Evolutionary conservation across 2,888 invertebrate genomes (phyloP).

Genomic region (Phrixothrix hirtus): DNA sequence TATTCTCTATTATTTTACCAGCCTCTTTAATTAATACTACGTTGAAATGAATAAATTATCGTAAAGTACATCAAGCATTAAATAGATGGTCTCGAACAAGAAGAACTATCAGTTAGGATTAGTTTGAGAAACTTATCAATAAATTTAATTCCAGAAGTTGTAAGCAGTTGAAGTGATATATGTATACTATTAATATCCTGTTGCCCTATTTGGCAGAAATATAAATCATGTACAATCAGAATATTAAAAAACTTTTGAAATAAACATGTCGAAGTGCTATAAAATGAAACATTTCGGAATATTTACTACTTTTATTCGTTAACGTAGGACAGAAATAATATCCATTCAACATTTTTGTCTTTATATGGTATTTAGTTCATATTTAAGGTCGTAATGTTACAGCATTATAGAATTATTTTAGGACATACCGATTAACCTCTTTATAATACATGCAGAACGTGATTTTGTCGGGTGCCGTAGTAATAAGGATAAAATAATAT

Average conservation of each 20-base stretch:
- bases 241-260: conserved; percentile 33
- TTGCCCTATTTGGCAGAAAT: conserved; percentile 19
- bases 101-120: background rate
- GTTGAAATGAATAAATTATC: background rate
- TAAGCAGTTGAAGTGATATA: conserved; percentile 13
- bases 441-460: too few species aligned
- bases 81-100: too few species aligned
- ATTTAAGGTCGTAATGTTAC: too few species aligned
- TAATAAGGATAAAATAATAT: too few species aligned
- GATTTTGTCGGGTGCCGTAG: conserved; percentile 18
- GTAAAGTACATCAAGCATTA: too few species aligned
- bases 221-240: conserved; percentile 31
- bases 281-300: conserved; percentile 30
- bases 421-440: too few species aligned
- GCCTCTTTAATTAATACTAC: conserved; percentile 1
- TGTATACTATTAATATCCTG: conserved; percentile 25
- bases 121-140: background rate
- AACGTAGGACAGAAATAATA: too few species aligned
- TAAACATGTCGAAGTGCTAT: conserved; percentile 30
- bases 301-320: conserved; percentile 24
- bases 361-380: too few species aligned
- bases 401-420: conserved; percentile 3
- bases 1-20: too few species aligned
- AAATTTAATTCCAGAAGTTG: conserved; percentile 5
- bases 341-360: too few species aligned